Conservation (phyloP, 30 jellyfish, hydroid and myxozoan genomes). For the Pseudorhiza aurosa region DNA sequence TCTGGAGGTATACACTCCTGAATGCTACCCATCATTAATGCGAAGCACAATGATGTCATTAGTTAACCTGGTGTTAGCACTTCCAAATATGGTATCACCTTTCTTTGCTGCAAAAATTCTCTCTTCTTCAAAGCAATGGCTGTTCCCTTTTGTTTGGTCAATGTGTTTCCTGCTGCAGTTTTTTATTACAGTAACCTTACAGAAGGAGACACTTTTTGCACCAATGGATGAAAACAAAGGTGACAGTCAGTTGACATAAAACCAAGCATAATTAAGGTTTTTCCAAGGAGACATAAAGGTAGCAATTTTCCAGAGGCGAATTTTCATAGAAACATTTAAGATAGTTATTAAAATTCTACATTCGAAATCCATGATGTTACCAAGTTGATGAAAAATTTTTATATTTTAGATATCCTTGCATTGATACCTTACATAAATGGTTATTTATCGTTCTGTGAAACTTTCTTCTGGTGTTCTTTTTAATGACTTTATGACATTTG, state of each 20-base stretch:
- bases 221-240: background rate
- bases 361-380: no score
- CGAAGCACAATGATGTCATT: slow-evolving; percentile 66
- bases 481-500: background rate
- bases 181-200: slow-evolving; percentile 27
- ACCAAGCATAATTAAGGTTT: background rate
- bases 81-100: slow-evolving; percentile 72
- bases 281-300: no score
- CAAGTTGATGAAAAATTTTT: no score
- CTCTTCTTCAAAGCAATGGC: slow-evolving; percentile 34
- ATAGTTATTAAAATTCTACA: no score
- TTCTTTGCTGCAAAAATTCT: slow-evolving; percentile 56
- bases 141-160: slow-evolving; percentile 74
- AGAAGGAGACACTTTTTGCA: slow-evolving; percentile 35
- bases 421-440: no score
- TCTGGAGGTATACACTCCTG: slow-evolving; percentile 60
- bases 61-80: slow-evolving; percentile 15
- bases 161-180: slow-evolving; percentile 38
- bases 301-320: no score
- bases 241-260: background rate
- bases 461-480: background rate
- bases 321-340: no score
- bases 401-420: no score
- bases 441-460: background rate
- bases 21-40: slow-evolving; percentile 60